Conservation (phyloP, 2,888 invertebrate species). For the Automeris io region DNA sequence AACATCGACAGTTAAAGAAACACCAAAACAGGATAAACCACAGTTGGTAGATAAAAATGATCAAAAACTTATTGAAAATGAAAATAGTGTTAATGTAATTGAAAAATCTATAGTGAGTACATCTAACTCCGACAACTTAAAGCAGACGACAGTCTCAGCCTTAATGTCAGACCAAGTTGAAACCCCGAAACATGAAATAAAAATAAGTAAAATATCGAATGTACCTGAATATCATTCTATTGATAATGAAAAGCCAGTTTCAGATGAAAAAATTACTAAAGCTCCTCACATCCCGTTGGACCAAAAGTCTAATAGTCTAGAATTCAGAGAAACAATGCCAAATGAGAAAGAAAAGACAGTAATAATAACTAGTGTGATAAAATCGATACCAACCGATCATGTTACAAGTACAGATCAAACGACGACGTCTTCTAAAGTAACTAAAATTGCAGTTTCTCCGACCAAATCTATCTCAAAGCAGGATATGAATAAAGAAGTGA, state of each 20-base stretch:
- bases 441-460: constrained; percentile 50
- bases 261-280: constrained; percentile 4
- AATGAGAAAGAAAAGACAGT: constrained; percentile 41
- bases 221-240: constrained; percentile 10
- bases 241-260: constrained; percentile 9
- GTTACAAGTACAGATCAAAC: constrained; percentile 36
- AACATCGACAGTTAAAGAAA: not conserved
- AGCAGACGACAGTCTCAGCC: not conserved
- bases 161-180: not conserved
- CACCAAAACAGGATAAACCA: constrained; percentile 7
- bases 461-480: constrained; percentile 46
- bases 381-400: constrained; percentile 30
- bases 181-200: not conserved
- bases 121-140: not conserved
- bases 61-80: not conserved
- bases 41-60: constrained; percentile 6
- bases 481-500: constrained; percentile 36
- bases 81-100: not conserved
- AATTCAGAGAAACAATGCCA: constrained; percentile 28
- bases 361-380: constrained; percentile 35
- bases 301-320: constrained; percentile 20
- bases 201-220: not conserved
- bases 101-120: not conserved
- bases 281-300: constrained; percentile 6
- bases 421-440: constrained; percentile 47